Evolutionary conservation across 2,797 vertebrate species (phyloP).

Genomic region (Chelon auratus): DNA sequence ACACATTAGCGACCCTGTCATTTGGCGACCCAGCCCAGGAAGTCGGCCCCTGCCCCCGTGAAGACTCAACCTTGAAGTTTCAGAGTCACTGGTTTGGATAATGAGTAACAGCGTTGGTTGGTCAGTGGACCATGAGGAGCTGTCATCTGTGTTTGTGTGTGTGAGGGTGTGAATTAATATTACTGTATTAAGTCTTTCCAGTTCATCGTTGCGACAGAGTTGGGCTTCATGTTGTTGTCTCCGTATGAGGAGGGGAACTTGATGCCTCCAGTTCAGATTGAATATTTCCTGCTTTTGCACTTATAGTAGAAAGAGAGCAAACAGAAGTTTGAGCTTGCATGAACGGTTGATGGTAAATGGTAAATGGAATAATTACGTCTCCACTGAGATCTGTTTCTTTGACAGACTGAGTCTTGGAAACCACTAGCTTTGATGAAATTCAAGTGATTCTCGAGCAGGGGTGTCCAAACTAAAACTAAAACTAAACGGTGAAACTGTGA

Average conservation of each 20-base stretch:
- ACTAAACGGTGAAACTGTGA: no score
- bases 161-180: slow-evolving; percentile 1
- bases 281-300: no score
- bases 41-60: slow-evolving; percentile 8
- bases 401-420: neutral
- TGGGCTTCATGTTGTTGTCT: neutral
- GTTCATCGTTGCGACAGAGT: neutral
- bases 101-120: slow-evolving; percentile 6
- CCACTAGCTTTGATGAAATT: slow-evolving; percentile 13
- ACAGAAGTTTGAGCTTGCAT: neutral
- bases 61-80: neutral
- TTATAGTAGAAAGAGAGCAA: neutral
- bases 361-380: neutral
- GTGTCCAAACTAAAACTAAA: no score
- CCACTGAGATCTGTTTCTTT: neutral
- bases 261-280: neutral
- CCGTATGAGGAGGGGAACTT: no score
- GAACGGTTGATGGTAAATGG: no score
- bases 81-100: slow-evolving; percentile 20
- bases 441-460: slow-evolving; percentile 5
- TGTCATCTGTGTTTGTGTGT: slow-evolving; percentile 6
- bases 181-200: neutral
- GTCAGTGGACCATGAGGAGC: slow-evolving; percentile 7
- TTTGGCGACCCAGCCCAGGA: slow-evolving; percentile 7
- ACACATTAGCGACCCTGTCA: slow-evolving; percentile 56